Base-by-base conservation (phyloP, 2,888 invertebrate species). In the Agrotis puta region DNA sequence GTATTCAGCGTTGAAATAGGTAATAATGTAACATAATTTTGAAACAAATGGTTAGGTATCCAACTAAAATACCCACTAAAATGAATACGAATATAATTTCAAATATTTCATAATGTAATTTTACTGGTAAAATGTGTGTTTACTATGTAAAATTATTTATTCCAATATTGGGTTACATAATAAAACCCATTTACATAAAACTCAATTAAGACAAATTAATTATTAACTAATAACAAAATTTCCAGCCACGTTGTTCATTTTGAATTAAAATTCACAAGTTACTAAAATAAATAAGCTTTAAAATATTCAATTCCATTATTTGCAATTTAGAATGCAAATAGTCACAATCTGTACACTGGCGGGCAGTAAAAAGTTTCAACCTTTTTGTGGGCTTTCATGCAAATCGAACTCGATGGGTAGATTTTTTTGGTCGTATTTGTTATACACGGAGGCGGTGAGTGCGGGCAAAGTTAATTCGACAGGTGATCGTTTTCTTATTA, bases 401-500 rank as follows among this genome's bases (percentile, higher is more conserved):
- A 85, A 88, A 88, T 87, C 83, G 59, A 53, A 73, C 43, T 56
- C 54, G 68, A 39, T 57, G 72, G 43, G 59, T 70, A 43, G 66
- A 64, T 77, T 87, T 86, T 81, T 77, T 81, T 75, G 62, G 61
- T 59, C 63, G 59, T 53, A 65, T 64, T 64, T 79, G 79, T 84
- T 72, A 85, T 83, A 77, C 79, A 81, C 62, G 50, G 70, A 45
- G 67, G 65, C 72, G 71, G 66, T 64, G 57, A 68, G 51, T 69
- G 53, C 45, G 57, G 72, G 74, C 82, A 84, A 83, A 82, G 64
- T 81, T 77, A 78, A 85, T 87, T 87, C 84, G 87, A 84, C 84
- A 88, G 81, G 82, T 76, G 81, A 85, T 85, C 81, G 84, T 88
- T 87, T 87, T 87, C 82, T 84, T 85, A 85, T 86, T 87, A 87